Conservation (phyloP, 2,797 vertebrate species). For the Premnoplex brunnescens region DNA sequence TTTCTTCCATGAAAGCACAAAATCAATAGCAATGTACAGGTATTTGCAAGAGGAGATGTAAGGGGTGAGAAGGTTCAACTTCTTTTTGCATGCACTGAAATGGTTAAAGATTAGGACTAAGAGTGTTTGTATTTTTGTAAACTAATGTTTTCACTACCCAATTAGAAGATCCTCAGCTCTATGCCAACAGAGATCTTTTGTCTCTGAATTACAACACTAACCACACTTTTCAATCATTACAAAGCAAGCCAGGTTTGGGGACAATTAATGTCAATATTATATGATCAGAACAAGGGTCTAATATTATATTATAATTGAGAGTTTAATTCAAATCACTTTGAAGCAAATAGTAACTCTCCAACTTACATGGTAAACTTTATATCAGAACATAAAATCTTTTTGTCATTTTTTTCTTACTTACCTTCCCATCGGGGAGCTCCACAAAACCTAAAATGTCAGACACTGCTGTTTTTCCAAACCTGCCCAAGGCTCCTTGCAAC, state of each 20-base stretch:
- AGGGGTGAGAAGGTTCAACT: neutral
- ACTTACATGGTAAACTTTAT: neutral
- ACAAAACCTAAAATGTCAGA: constrained; percentile 88
- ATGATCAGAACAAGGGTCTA: neutral
- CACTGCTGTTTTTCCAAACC: constrained; percentile 88
- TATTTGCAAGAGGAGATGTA: neutral
- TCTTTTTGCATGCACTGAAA: neutral
- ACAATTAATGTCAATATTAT: neutral
- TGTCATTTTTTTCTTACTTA: constrained; percentile 42
- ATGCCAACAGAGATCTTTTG: neutral
- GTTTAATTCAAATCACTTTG: neutral
- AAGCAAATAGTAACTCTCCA: neutral
- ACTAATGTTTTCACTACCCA: neutral
- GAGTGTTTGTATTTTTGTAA: neutral
- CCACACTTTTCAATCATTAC: neutral
- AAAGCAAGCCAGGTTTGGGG: neutral
- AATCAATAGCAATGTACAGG: neutral
- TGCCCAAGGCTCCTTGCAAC: constrained; percentile 87
- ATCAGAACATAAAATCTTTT: neutral
- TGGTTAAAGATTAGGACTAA: neutral
- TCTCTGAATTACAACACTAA: neutral
- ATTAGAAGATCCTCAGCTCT: neutral
- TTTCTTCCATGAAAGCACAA: neutral
- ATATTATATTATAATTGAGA: neutral
- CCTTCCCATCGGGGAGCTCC: constrained; percentile 93